Conservation (phyloP, 2,113 vertebrate genomes). For the Gopherus flavomarginatus region DNA sequence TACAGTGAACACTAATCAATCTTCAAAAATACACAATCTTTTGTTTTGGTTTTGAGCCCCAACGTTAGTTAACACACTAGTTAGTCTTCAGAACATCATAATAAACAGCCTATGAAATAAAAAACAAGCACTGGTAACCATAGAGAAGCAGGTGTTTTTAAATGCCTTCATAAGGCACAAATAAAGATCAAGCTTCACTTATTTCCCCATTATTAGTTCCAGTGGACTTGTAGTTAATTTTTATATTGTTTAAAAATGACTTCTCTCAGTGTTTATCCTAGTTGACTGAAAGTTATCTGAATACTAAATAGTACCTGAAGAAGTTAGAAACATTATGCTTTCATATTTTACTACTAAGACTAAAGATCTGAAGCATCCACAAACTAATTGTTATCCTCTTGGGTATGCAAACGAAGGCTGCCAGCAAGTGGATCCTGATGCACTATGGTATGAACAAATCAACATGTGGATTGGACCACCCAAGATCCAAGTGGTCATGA, state of each 20-base stretch:
- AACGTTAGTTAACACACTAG: neutral
- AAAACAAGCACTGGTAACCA: neutral
- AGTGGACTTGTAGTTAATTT: neutral
- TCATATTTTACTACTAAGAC: neutral
- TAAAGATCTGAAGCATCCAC: neutral
- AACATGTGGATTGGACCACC: too few species aligned
- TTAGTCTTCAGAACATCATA: neutral
- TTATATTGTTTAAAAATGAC: too few species aligned
- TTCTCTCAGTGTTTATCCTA: neutral
- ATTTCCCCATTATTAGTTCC: neutral
- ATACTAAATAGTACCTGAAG: neutral
- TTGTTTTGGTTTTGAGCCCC: neutral
- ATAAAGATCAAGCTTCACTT: neutral
- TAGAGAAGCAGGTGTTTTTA: neutral
- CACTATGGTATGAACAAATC: neutral
- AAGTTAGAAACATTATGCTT: neutral
- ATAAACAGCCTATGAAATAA: neutral
- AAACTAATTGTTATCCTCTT: neutral
- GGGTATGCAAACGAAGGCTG: neutral
- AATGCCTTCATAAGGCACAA: neutral
- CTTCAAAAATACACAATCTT: neutral
- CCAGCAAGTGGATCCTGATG: fast-evolving
- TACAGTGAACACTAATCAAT: neutral
- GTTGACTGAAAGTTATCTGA: neutral
- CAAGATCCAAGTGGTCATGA: neutral